Conservation (phyloP, 2,797 vertebrate species). For the Calcarius lapponicus region DNA sequence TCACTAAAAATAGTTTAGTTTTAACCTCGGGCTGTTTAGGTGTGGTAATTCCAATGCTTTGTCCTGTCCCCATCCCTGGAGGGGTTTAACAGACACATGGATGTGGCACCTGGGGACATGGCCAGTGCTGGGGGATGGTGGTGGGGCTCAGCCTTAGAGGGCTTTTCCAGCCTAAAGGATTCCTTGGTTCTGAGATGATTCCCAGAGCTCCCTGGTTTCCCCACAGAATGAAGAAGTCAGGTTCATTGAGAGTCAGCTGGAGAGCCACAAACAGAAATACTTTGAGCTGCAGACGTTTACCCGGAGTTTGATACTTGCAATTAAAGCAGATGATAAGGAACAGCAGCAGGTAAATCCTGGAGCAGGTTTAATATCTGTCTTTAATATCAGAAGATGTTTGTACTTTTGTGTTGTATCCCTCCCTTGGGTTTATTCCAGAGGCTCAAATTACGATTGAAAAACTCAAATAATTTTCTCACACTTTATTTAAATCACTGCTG, state of each 20-base stretch:
- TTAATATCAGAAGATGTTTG: neutral
- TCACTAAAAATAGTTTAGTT: neutral
- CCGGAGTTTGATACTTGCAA: constrained; percentile 87
- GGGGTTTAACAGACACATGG: neutral
- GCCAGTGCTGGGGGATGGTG: neutral
- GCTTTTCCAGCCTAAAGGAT: neutral
- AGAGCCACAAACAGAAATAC: constrained; percentile 94
- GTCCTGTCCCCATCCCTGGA: neutral
- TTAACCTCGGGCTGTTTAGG: neutral
- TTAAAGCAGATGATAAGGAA: constrained; percentile 89
- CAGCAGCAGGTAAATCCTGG: constrained; percentile 88
- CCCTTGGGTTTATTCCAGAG: neutral
- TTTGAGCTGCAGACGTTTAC: constrained; percentile 90
- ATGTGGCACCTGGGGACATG: neutral
- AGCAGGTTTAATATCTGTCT: neutral
- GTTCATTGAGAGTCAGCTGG: constrained; percentile 92
- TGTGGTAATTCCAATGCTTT: neutral
- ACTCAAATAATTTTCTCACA: neutral
- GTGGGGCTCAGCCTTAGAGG: neutral
- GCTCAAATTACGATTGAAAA: neutral
- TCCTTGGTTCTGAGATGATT: neutral
- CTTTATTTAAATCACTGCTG: neutral
- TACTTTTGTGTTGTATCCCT: neutral
- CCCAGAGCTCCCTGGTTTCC: neutral
- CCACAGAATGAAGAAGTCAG: constrained; percentile 94